Evolutionary conservation across 37 sponge, comb jelly and placozoan species (phyloP).

Genomic region (Dysidea cf. avara): DNA sequence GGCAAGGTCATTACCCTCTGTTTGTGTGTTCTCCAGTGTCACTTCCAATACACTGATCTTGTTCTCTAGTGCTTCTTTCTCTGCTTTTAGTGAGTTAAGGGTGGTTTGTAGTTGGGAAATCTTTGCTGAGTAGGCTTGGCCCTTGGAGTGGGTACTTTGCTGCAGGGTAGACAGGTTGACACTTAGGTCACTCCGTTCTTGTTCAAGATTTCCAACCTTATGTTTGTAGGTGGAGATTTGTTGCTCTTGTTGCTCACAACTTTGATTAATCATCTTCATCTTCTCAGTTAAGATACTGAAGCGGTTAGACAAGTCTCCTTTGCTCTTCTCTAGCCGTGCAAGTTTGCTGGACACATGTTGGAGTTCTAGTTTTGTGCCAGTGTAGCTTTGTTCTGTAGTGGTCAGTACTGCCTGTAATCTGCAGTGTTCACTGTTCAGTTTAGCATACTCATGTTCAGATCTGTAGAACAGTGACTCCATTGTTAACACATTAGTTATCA

Average conservation of each 20-base stretch:
- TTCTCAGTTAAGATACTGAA: constrained; percentile 11
- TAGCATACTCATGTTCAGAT: constrained; percentile 25
- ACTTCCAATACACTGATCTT: constrained; percentile 3
- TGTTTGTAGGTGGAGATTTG: constrained; percentile 17
- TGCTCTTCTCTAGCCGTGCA: constrained; percentile 9
- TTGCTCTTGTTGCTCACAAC: constrained; percentile 22
- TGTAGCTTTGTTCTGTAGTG: constrained; percentile 21
- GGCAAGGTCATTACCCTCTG: background rate
- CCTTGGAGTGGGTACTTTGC: constrained; percentile 20
- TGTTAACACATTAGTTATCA: no score
- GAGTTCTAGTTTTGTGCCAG: constrained; percentile 26
- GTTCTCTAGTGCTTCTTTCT: constrained; percentile 5
- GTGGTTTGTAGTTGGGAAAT: constrained; percentile 22
- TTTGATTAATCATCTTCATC: constrained; percentile 25
- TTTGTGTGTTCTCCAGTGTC: constrained; percentile 2
- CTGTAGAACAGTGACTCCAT: no score
- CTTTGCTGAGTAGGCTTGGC: constrained; percentile 31
- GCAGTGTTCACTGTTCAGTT: constrained; percentile 31
- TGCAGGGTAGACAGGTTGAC: constrained; percentile 36
- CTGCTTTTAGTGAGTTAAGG: background rate
- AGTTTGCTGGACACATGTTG: constrained; percentile 23
- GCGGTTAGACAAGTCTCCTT: constrained; percentile 11
- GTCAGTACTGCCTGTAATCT: constrained; percentile 45
- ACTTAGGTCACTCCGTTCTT: constrained; percentile 28
- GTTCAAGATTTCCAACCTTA: constrained; percentile 27